These are phyloP conservation scores for Decapterus maruadsi DNA, from an alignment of 2,797 vertebrate genomes.

Conservation along the genomic window DNA sequence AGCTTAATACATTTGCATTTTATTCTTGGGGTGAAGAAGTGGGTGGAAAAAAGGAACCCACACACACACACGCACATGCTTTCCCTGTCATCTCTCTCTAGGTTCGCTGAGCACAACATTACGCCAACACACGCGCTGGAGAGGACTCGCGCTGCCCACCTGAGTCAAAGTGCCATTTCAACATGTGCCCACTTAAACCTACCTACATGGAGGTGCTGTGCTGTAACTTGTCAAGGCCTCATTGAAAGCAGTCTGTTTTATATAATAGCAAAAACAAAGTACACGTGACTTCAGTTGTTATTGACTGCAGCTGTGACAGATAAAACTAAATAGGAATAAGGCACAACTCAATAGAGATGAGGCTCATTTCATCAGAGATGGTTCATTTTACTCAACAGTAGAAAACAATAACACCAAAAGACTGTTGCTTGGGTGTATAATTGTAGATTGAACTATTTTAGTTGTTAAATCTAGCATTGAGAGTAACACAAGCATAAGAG, in stretches of 20 bases:
- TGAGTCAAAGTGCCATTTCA: conserved; percentile 73
- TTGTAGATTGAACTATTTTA: not conserved
- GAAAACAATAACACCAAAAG: not conserved
- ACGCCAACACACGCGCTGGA: conserved; percentile 74
- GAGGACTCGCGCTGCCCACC: conserved; percentile 72
- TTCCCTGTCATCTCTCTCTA: conserved; percentile 41
- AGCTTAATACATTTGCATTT: conserved; percentile 65
- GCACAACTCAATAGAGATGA: not conserved
- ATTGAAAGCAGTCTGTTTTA: conserved; percentile 40
- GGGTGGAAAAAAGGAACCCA: conserved; percentile 53
- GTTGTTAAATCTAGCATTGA: not conserved
- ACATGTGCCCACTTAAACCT: conserved; percentile 76
- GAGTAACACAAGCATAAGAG: not conserved
- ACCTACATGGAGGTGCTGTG: conserved; percentile 66
- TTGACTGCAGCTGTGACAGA: conserved; percentile 1
- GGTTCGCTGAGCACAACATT: conserved; percentile 56
- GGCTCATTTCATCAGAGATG: not conserved
- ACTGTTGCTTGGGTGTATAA: too few species aligned
- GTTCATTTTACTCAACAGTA: not conserved
- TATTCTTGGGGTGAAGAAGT: conserved; percentile 49
- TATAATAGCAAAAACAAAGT: conserved; percentile 43
- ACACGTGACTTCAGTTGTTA: not conserved
- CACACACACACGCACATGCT: conserved; percentile 28
- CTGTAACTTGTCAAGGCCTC: conserved; percentile 27
- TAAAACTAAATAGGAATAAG: too few species aligned